A percentile compares a stretch with the other conserved stretches of the same genome.
Evolutionary conservation across 2,113 vertebrate species (phyloP).

Genomic region (Paraplagusia blochii): DNA sequence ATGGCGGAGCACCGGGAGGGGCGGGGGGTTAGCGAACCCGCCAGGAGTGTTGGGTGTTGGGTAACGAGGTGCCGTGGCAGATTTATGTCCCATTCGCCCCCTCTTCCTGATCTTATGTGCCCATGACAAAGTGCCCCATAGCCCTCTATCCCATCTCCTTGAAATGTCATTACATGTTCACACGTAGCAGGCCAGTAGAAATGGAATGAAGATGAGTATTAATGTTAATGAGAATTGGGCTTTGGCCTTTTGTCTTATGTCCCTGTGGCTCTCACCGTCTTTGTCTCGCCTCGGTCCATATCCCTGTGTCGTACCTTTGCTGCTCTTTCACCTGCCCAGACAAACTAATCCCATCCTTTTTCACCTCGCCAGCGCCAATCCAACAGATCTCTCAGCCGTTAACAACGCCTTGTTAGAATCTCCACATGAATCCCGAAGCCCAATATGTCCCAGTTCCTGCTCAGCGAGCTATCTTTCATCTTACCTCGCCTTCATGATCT

Average conservation of each 20-base stretch:
- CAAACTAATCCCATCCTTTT: conserved; percentile 13
- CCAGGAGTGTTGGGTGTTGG: conserved; percentile 51
- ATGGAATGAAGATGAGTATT: conserved; percentile 60
- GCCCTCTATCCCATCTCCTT: conserved; percentile 65
- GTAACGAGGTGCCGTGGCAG: conserved; percentile 66
- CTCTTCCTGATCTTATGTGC: conserved; percentile 41
- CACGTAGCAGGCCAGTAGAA: conserved; percentile 41
- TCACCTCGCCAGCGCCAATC: conserved; percentile 9
- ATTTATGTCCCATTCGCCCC: conserved; percentile 64
- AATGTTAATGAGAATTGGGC: conserved; percentile 71
- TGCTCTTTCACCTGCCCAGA: conserved; percentile 30
- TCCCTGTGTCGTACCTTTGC: conserved; percentile 7
- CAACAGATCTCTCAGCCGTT: background rate
- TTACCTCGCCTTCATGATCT: conserved; percentile 2
- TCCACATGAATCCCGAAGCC: conserved; percentile 16
- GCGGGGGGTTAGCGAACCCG: conserved; percentile 53
- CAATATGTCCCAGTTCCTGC: conserved; percentile 12
- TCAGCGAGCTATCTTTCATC: conserved; percentile 29
- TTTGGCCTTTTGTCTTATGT: conserved; percentile 63
- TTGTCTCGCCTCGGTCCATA: conserved; percentile 23
- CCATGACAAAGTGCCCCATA: conserved; percentile 61
- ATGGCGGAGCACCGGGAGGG: conserved; percentile 59
- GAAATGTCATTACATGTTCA: conserved; percentile 74
- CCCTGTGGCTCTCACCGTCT: conserved; percentile 36
- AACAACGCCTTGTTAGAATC: conserved; percentile 22